These are phyloP conservation scores for Agriopis aurantiaria DNA, from an alignment of 2,888 invertebrate species.

Conservation along the genomic window DNA sequence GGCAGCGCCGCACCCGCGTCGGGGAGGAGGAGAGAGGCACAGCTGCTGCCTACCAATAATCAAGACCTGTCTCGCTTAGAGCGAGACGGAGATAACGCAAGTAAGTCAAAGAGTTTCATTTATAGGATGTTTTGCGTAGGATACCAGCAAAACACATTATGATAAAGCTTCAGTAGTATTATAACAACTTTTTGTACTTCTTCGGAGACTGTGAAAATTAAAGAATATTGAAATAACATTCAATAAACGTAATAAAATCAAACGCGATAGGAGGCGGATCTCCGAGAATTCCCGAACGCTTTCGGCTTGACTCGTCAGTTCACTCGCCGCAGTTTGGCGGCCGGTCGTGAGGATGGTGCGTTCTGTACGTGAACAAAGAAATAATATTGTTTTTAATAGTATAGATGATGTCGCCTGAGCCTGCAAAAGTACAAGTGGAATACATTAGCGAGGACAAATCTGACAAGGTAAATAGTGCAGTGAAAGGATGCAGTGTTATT, in stretches of 20 bases:
- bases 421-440: conserved; percentile 81
- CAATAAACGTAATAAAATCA: conserved; percentile 64
- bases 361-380: conserved; percentile 81
- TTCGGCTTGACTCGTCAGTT: conserved; percentile 76
- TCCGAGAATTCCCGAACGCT: conserved; percentile 77
- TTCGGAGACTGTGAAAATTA: neutral
- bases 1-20: conserved; percentile 82
- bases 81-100: conserved; percentile 70
- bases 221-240: conserved; percentile 46
- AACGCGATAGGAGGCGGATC: conserved; percentile 85
- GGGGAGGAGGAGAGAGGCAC: conserved; percentile 87
- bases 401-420: conserved; percentile 85
- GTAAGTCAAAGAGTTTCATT: conserved; percentile 49
- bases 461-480: conserved; percentile 77
- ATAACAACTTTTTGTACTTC: conserved; percentile 1
- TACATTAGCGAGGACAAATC: conserved; percentile 82
- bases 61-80: conserved; percentile 79
- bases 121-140: neutral
- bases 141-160: neutral
- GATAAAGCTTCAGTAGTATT: neutral
- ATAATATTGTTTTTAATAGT: conserved; percentile 77
- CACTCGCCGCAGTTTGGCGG: conserved; percentile 84
- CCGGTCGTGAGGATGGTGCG: conserved; percentile 85
- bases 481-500: conserved; percentile 76
- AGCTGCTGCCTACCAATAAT: conserved; percentile 87